Percentiles rank a stretch among this genome's conserved stretches.
Conservation (phyloP, 2,113 vertebrate species). For the Barbus barbus region DNA sequence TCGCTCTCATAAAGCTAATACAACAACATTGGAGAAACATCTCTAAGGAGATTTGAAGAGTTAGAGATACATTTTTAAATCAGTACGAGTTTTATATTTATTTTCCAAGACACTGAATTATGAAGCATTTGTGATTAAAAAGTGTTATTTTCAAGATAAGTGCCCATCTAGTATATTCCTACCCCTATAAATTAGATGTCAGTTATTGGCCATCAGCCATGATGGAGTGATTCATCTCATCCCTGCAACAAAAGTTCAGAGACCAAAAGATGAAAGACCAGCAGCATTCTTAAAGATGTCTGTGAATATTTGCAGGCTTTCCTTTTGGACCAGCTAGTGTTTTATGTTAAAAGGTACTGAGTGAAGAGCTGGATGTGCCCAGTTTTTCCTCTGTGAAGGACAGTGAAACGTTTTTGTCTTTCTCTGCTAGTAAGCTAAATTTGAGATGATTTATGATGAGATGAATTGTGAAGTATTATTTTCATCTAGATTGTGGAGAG, state of each 20-base stretch:
- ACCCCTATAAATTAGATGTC: slow-evolving; percentile 4
- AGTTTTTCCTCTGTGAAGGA: slow-evolving; percentile 15
- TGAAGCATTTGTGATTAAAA: slow-evolving; percentile 34
- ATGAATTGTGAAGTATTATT: slow-evolving; percentile 43
- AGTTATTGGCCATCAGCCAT: neutral
- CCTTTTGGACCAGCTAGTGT: slow-evolving; percentile 33
- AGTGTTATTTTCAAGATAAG: slow-evolving; percentile 36
- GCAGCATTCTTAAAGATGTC: slow-evolving; percentile 13
- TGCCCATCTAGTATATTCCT: slow-evolving; percentile 38
- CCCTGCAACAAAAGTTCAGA: neutral
- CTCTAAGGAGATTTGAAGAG: slow-evolving; percentile 69
- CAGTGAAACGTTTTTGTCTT: neutral
- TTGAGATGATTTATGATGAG: slow-evolving; percentile 11
- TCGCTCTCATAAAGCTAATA: slow-evolving; percentile 42
- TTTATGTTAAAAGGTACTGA: slow-evolving; percentile 23
- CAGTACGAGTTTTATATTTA: slow-evolving; percentile 61
- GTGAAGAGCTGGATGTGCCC: slow-evolving; percentile 18
- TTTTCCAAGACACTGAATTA: slow-evolving; percentile 68
- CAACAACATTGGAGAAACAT: slow-evolving; percentile 52
- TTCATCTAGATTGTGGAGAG: slow-evolving; percentile 31
- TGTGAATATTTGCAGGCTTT: slow-evolving; percentile 24
- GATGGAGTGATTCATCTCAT: neutral
- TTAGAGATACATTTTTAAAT: slow-evolving; percentile 28
- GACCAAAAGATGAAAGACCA: slow-evolving; percentile 11
- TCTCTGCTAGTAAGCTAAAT: neutral